Conservation (phyloP, 1,140 invertebrate species). For the Colletes gigas region DNA sequence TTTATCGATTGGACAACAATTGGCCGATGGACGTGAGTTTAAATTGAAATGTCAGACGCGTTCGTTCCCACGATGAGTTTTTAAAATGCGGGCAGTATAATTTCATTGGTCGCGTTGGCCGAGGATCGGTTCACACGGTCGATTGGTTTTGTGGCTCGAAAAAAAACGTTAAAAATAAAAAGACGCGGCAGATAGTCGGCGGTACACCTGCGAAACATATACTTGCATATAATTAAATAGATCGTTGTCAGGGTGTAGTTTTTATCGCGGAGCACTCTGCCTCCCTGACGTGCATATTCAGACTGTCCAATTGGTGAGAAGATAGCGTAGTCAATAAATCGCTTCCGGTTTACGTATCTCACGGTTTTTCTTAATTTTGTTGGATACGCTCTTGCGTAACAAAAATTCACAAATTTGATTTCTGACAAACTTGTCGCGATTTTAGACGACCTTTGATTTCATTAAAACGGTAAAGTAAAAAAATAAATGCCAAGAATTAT, state of each 20-base stretch:
- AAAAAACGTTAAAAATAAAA: constrained; percentile 20
- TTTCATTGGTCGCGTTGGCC: neutral
- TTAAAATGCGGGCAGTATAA: constrained; percentile 39
- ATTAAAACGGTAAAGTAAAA: too few species aligned
- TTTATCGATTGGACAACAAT: neutral
- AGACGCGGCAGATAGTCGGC: constrained; percentile 26
- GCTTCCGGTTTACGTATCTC: constrained; percentile 63
- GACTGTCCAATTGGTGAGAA: constrained; percentile 62
- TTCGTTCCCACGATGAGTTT: constrained; percentile 19
- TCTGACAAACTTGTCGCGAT: too few species aligned
- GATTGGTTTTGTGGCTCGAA: constrained; percentile 53
- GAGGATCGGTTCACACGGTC: constrained; percentile 66
- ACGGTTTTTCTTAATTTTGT: neutral
- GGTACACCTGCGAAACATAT: constrained; percentile 70
- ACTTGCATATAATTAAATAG: constrained; percentile 71
- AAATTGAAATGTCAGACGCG: neutral
- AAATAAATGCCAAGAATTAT: too few species aligned
- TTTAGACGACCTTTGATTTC: too few species aligned
- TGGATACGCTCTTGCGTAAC: too few species aligned
- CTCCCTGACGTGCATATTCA: constrained; percentile 60
- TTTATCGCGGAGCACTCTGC: constrained; percentile 45
- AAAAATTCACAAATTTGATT: neutral
- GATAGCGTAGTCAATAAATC: constrained; percentile 65
- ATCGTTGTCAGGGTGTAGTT: constrained; percentile 63
- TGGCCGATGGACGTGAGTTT: neutral